Evolutionary conservation across 2,888 invertebrate genomes (phyloP).

Genomic region (Sthenelais limicola): DNA sequence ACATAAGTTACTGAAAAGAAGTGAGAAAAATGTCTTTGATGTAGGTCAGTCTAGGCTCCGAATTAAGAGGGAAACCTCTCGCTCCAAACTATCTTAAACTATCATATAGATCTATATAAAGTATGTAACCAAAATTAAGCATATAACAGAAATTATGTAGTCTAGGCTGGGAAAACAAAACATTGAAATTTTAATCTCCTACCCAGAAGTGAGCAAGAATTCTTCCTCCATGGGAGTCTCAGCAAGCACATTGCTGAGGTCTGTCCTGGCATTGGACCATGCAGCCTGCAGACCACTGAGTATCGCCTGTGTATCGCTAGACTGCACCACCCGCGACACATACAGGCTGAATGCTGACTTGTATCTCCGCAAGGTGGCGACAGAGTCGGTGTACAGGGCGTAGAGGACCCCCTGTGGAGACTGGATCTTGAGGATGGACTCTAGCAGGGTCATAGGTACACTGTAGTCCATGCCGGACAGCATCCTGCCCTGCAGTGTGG

Average conservation of each 20-base stretch:
- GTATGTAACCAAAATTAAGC: no score
- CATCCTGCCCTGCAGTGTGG: not conserved
- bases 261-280: not conserved
- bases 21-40: no score
- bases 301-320: not conserved
- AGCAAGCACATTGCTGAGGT: not conserved
- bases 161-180: not conserved
- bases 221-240: slow-evolving; percentile 12
- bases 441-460: not conserved
- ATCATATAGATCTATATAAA: no score
- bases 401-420: slow-evolving; percentile 18
- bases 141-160: no score
- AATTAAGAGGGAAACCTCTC: no score
- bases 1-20: no score
- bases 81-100: no score
- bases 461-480: slow-evolving; percentile 29
- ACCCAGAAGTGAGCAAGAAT: not conserved
- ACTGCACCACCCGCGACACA: not conserved
- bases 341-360: slow-evolving; percentile 19
- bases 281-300: slow-evolving; percentile 2
- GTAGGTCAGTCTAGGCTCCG: no score
- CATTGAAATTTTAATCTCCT: not conserved
- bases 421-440: not conserved
- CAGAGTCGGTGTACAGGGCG: slow-evolving; percentile 2
- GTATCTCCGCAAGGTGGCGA: slow-evolving; percentile 6